These are phyloP conservation scores for Solea senegalensis DNA, from an alignment of 2,113 vertebrate species.

Conservation along the genomic window DNA sequence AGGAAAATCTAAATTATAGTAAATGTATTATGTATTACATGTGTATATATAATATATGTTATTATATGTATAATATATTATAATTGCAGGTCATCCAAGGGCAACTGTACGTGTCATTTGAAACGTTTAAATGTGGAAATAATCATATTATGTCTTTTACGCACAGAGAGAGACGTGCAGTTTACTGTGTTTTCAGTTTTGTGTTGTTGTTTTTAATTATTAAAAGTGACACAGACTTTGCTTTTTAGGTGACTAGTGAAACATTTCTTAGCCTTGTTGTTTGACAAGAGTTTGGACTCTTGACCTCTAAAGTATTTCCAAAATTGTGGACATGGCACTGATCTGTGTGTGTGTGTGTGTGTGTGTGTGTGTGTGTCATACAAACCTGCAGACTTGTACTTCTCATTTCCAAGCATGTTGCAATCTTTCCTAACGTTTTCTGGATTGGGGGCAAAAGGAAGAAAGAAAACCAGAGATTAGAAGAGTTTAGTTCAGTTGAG, in stretches of 20 bases:
- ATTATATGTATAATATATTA: no score
- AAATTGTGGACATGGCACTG: not conserved
- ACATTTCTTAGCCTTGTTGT: not conserved
- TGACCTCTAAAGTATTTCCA: not conserved
- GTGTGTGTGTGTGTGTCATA: not conserved
- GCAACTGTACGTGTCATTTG: no score
- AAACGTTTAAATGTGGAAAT: no score
- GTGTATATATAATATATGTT: no score
- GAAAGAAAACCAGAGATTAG: not conserved
- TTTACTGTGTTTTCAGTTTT: not conserved
- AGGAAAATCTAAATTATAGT: no score
- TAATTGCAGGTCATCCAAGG: no score
- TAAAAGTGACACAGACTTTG: not conserved
- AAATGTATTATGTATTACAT: no score
- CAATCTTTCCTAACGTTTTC: conserved; percentile 96
- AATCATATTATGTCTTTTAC: no score
- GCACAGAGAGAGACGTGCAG: no score
- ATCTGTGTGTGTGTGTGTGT: not conserved
- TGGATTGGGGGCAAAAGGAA: conserved; percentile 46
- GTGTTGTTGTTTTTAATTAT: not conserved
- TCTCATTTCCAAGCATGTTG: conserved; percentile 97
- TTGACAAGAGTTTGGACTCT: not conserved
- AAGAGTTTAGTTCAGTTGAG: not conserved
- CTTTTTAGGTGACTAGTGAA: not conserved
- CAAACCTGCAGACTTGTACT: conserved; percentile 94